Evolutionary conservation across 2,888 invertebrate species (phyloP).

Genomic region (Pseudococcus viburni): DNA sequence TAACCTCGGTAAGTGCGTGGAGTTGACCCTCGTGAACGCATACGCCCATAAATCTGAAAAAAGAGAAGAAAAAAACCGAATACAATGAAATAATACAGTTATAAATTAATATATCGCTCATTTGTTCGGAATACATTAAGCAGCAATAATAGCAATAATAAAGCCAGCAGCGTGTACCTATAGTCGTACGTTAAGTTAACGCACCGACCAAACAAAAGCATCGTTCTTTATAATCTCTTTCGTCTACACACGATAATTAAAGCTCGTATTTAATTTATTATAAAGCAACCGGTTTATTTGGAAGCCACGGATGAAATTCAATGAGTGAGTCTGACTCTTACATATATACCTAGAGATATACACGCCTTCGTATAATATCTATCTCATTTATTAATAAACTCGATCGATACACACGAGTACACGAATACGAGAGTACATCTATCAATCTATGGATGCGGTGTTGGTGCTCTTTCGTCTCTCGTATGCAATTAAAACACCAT

Average conservation of each 20-base stretch:
- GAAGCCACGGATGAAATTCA: constrained; percentile 38
- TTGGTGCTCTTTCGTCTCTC: constrained; percentile 7
- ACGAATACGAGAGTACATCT: not conserved
- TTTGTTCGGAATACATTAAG: constrained; percentile 49
- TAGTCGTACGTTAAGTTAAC: not conserved
- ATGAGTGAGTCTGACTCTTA: not conserved
- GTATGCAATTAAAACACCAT: constrained; percentile 36
- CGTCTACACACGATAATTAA: constrained; percentile 56
- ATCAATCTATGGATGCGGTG: not conserved
- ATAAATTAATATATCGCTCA: constrained; percentile 48
- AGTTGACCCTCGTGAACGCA: constrained; percentile 97
- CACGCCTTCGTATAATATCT: constrained; percentile 5
- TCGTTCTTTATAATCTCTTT: constrained; percentile 52
- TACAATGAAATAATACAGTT: constrained; percentile 56
- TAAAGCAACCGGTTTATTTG: constrained; percentile 53
- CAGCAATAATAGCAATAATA: constrained; percentile 54
- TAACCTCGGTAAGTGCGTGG: constrained; percentile 91
- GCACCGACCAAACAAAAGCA: constrained; percentile 47
- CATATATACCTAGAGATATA: not conserved
- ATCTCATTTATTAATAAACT: constrained; percentile 43
- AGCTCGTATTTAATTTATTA: constrained; percentile 42
- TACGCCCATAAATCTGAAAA: constrained; percentile 90
- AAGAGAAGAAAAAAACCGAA: constrained; percentile 66
- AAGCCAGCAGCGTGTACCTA: constrained; percentile 35
- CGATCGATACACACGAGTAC: not conserved